These are phyloP conservation scores for Trichogramma evanescens DNA, from an alignment of 2,888 invertebrate genomes.

Conservation along the genomic window DNA sequence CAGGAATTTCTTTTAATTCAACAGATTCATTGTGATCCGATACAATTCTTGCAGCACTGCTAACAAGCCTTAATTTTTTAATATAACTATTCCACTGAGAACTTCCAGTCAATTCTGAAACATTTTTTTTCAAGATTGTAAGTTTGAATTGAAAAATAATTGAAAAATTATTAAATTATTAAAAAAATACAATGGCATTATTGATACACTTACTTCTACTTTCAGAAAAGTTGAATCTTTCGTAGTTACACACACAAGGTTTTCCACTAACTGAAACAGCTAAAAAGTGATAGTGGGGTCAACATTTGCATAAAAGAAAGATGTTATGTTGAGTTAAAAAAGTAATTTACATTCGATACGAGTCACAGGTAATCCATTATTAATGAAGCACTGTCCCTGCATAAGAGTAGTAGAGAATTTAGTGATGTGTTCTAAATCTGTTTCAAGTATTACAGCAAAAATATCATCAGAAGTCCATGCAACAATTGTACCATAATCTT, in stretches of 20 bases:
- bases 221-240: constrained; percentile 44
- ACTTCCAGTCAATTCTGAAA: constrained; percentile 34
- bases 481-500: constrained; percentile 69
- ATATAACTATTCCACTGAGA: constrained; percentile 42
- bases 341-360: constrained; percentile 68
- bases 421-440: constrained; percentile 69
- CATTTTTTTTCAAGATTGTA: constrained; percentile 1
- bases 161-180: background rate
- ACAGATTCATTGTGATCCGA: constrained; percentile 30
- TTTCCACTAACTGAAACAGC: constrained; percentile 57
- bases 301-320: background rate
- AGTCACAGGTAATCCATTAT: constrained; percentile 67
- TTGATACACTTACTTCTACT: constrained; percentile 28
- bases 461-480: constrained; percentile 74
- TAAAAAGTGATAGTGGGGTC: constrained; percentile 13
- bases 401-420: constrained; percentile 66
- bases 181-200: background rate
- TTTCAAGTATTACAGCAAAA: constrained; percentile 68
- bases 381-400: constrained; percentile 65
- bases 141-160: background rate
- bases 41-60: constrained; percentile 35
- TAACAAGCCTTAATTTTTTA: constrained; percentile 34
- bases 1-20: constrained; percentile 34
- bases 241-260: constrained; percentile 52
- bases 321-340: background rate